Conservation (phyloP, 2,888 invertebrate species). For the Mellilla xanthometata region DNA sequence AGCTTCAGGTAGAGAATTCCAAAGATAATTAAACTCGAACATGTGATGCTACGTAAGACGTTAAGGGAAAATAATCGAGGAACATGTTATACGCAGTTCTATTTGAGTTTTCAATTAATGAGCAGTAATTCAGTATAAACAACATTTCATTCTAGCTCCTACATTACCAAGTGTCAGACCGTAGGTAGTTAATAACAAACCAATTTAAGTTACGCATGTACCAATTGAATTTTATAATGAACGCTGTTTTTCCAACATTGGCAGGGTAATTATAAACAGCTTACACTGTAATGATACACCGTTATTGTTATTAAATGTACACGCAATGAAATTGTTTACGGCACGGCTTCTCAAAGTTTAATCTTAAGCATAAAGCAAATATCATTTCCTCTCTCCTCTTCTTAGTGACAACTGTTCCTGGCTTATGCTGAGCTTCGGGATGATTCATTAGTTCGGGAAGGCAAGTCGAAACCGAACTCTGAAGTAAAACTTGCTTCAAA, state of each 20-base stretch:
- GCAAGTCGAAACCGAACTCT: slow-evolving; percentile 96
- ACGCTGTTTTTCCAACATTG: slow-evolving; percentile 43
- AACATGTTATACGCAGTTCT: too few species aligned
- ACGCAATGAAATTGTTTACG: slow-evolving; percentile 26
- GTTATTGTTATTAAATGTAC: slow-evolving; percentile 29
- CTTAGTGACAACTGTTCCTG: slow-evolving; percentile 96
- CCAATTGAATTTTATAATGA: slow-evolving; percentile 37
- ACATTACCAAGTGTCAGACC: slow-evolving; percentile 11
- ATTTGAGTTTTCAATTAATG: too few species aligned
- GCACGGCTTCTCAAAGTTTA: slow-evolving; percentile 4
- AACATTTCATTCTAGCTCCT: slow-evolving; percentile 5
- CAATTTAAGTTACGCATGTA: slow-evolving; percentile 19
- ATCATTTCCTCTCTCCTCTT: slow-evolving; percentile 97
- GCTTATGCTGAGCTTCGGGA: slow-evolving; percentile 98
- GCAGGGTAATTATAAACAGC: slow-evolving; percentile 47
- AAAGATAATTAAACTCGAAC: too few species aligned
- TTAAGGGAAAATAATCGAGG: too few species aligned
- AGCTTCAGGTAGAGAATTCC: too few species aligned
- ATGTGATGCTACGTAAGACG: too few species aligned
- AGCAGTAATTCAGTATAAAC: background rate
- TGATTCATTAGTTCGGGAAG: slow-evolving; percentile 98
- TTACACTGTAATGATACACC: slow-evolving; percentile 30
- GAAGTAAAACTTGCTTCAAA: slow-evolving; percentile 94
- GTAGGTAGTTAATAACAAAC: slow-evolving; percentile 12
- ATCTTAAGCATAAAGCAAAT: too few species aligned